Evolutionary conservation across 2,113 vertebrate genomes (phyloP).

Genomic region (Chionodraco myersi): DNA sequence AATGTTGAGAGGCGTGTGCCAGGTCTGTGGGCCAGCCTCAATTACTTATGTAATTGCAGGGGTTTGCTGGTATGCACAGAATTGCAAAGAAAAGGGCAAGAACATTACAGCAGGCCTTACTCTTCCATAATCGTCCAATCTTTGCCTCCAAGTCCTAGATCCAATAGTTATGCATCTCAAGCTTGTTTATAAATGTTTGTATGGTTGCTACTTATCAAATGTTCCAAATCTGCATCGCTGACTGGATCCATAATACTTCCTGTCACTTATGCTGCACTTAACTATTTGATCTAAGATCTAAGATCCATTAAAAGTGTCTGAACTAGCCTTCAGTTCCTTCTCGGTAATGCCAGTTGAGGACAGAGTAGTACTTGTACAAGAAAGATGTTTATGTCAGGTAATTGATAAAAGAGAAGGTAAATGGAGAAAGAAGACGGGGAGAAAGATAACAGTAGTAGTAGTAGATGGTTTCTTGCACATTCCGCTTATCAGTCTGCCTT

Average conservation of each 20-base stretch:
- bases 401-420: constrained; percentile 9
- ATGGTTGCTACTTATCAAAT: constrained; percentile 14
- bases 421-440: background rate
- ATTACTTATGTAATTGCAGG: background rate
- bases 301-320: background rate
- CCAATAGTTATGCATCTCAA: constrained; percentile 12
- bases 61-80: background rate
- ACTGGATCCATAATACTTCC: constrained; percentile 12
- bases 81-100: background rate
- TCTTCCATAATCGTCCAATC: background rate
- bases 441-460: background rate
- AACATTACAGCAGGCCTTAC: background rate
- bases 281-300: background rate
- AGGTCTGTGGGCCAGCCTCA: background rate
- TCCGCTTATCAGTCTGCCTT: background rate
- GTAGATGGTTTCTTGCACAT: background rate
- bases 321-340: background rate
- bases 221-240: constrained; percentile 11
- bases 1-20: background rate
- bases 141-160: background rate
- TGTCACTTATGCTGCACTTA: constrained; percentile 21
- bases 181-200: constrained; percentile 10
- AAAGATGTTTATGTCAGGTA: constrained; percentile 3
- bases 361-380: background rate
- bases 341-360: constrained; percentile 6